Evolutionary conservation across 2,888 invertebrate genomes (phyloP).

Genomic region (Oeneis ivallda): DNA sequence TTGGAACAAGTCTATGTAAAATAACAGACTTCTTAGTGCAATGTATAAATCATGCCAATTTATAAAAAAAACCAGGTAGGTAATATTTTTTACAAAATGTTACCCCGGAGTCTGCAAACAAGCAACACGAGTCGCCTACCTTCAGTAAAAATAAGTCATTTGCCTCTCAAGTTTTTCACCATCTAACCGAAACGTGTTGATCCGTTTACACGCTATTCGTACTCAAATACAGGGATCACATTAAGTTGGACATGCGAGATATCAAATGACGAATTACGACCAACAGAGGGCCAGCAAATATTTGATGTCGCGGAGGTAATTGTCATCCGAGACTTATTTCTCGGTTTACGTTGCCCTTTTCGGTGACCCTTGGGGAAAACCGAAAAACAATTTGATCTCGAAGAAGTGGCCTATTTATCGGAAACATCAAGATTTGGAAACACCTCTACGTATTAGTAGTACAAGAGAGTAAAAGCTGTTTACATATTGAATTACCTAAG

Average conservation of each 20-base stretch:
- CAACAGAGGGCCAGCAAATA: slow-evolving; percentile 75
- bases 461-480: no score
- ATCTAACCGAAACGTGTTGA: slow-evolving; percentile 44
- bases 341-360: slow-evolving; percentile 49
- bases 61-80: slow-evolving; percentile 35
- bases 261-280: slow-evolving; percentile 74
- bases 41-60: slow-evolving; percentile 13
- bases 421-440: background rate
- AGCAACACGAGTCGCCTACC: slow-evolving; percentile 67
- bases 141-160: slow-evolving; percentile 66
- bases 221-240: slow-evolving; percentile 26
- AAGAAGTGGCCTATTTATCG: background rate
- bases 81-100: slow-evolving; percentile 62
- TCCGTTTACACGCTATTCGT: slow-evolving; percentile 26
- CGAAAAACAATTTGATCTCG: slow-evolving; percentile 15
- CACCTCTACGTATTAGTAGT: no score
- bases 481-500: no score
- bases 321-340: slow-evolving; percentile 67
- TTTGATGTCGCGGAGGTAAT: slow-evolving; percentile 70
- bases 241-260: slow-evolving; percentile 37
- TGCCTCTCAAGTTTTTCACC: slow-evolving; percentile 50
- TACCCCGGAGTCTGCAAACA: slow-evolving; percentile 74
- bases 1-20: no score
- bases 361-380: slow-evolving; percentile 43
- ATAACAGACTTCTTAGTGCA: no score